Evolutionary conservation across 2,888 invertebrate genomes (phyloP).

Genomic region (Caenorhabditis wallacei): DNA sequence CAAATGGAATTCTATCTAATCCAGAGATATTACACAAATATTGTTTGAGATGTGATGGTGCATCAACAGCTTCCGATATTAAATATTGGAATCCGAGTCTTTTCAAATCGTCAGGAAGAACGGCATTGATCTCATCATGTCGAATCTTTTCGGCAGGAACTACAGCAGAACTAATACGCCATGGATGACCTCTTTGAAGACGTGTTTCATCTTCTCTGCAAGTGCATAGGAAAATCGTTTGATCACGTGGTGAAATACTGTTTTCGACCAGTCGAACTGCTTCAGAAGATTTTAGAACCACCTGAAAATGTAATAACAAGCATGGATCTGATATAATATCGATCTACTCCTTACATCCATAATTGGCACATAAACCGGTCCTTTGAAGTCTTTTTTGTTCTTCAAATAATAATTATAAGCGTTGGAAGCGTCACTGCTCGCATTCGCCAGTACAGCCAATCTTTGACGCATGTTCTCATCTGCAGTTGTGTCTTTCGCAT

Average conservation of each 20-base stretch:
- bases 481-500: not conserved
- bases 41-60: conserved; percentile 61
- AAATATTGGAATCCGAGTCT: conserved; percentile 72
- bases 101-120: conserved; percentile 43
- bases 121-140: conserved; percentile 9
- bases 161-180: conserved; percentile 55
- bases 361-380: conserved; percentile 73
- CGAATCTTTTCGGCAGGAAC: conserved; percentile 26
- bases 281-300: conserved; percentile 49
- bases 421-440: conserved; percentile 17
- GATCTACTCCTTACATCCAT: conserved; percentile 66
- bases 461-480: not conserved
- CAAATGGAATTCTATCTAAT: conserved; percentile 69
- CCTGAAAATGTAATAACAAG: conserved; percentile 22
- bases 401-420: conserved; percentile 71
- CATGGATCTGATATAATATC: not conserved
- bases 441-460: not conserved
- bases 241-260: conserved; percentile 71
- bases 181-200: conserved; percentile 17
- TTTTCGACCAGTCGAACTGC: conserved; percentile 69
- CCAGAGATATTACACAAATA: conserved; percentile 65
- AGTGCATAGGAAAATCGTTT: conserved; percentile 77
- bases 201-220: conserved; percentile 72
- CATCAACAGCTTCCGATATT: conserved; percentile 68
- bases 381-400: conserved; percentile 68